These are phyloP conservation scores for Poecilobothrus nobilitatus DNA, from an alignment of 2,888 invertebrate genomes.

Conservation along the genomic window DNA sequence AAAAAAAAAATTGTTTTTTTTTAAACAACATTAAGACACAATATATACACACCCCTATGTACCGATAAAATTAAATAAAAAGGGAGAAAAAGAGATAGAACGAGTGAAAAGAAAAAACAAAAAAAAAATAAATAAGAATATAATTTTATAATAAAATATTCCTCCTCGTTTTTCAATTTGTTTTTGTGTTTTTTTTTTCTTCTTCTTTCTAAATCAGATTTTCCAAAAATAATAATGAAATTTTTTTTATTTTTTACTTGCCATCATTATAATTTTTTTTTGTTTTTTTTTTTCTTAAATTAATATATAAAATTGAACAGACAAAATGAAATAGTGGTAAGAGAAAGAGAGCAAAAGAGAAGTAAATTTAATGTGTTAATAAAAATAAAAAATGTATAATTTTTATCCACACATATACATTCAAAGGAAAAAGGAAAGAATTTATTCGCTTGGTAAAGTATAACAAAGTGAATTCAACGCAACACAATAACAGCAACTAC, in stretches of 20 bases:
- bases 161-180: background rate
- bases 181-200: background rate
- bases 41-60: background rate
- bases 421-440: background rate
- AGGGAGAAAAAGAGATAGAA: too few relatives aligned
- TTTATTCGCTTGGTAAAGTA: conserved; percentile 6
- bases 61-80: background rate
- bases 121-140: background rate
- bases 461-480: background rate
- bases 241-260: too few relatives aligned
- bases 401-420: too few relatives aligned
- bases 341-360: too few relatives aligned
- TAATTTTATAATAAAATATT: conserved; percentile 4
- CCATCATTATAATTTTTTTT: background rate
- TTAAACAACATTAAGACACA: background rate
- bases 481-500: too few relatives aligned
- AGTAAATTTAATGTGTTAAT: too few relatives aligned
- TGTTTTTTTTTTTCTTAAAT: background rate
- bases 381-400: too few relatives aligned
- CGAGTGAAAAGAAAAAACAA: background rate
- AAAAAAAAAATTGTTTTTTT: too few relatives aligned
- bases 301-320: background rate
- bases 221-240: conserved; percentile 4
- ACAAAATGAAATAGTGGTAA: background rate
- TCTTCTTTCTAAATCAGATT: background rate